Percentiles rank a stretch among this genome's conserved stretches.
phyloP scores from a whole-genome alignment of 1,140 invertebrate genomes.

The Hydropsyche tenuis region DNA sequence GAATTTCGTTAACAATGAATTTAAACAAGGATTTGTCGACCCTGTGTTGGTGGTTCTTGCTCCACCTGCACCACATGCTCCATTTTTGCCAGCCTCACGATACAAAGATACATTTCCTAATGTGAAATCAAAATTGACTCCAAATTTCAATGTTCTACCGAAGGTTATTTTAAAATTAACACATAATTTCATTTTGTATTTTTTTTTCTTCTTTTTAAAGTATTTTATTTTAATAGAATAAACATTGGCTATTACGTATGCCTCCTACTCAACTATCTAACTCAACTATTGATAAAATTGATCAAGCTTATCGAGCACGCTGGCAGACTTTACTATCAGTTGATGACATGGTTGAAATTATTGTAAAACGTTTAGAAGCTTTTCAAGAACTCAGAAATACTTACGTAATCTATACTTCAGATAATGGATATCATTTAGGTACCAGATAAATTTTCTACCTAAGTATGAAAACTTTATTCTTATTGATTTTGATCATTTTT shows the following conservation, averaged over 20 bases:
- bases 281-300: constrained; percentile 65
- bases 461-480: too few relatives aligned
- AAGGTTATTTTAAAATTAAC: background rate
- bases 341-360: constrained; percentile 78
- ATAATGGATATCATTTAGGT: constrained; percentile 91
- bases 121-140: constrained; percentile 68
- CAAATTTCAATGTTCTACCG: constrained; percentile 74
- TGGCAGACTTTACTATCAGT: constrained; percentile 84
- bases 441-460: constrained; percentile 36
- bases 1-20: constrained; percentile 63
- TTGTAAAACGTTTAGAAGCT: constrained; percentile 66
- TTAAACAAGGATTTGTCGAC: constrained; percentile 15
- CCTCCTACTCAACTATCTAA: constrained; percentile 68
- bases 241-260: constrained; percentile 81
- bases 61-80: constrained; percentile 83
- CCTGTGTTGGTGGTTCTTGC: constrained; percentile 86
- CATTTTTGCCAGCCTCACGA: constrained; percentile 79
- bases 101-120: constrained; percentile 70
- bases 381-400: constrained; percentile 72
- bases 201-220: background rate
- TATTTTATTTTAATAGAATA: constrained; percentile 63
- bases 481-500: constrained; percentile 11
- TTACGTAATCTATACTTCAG: constrained; percentile 83
- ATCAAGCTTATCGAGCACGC: constrained; percentile 72
- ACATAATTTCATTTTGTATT: background rate